Evolutionary conservation across 2,113 vertebrate species (phyloP).

Genomic region (Nycticorax nycticorax): DNA sequence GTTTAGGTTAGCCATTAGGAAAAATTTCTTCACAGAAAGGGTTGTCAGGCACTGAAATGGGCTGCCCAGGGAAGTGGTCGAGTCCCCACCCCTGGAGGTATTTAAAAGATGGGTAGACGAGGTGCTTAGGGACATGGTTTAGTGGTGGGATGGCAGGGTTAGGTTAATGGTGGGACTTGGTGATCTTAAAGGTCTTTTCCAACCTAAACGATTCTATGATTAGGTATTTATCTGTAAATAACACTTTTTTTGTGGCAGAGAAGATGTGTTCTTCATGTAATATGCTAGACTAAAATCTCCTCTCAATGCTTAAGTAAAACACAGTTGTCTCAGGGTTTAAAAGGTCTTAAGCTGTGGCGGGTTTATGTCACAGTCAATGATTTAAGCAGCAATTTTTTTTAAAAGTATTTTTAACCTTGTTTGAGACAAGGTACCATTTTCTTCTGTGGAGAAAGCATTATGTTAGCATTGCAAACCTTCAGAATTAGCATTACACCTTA

Average conservation of each 20-base stretch:
- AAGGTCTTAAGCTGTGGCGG: background rate
- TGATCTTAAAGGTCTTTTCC: no score
- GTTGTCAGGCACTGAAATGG: no score
- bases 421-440: background rate
- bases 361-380: background rate
- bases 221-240: background rate
- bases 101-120: no score
- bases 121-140: no score
- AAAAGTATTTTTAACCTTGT: background rate
- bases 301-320: background rate
- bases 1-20: no score
- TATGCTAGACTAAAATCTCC: background rate
- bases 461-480: background rate
- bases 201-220: background rate
- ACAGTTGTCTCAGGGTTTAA: background rate
- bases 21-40: no score
- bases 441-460: background rate
- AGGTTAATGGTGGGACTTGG: no score
- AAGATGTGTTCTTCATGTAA: background rate
- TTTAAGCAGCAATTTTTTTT: background rate
- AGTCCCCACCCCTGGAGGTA: no score
- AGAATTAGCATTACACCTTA: background rate
- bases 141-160: no score
- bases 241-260: background rate
- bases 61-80: no score